These are phyloP conservation scores for Agrochola lota DNA, from an alignment of 2,888 invertebrate species.

Conservation along the genomic window DNA sequence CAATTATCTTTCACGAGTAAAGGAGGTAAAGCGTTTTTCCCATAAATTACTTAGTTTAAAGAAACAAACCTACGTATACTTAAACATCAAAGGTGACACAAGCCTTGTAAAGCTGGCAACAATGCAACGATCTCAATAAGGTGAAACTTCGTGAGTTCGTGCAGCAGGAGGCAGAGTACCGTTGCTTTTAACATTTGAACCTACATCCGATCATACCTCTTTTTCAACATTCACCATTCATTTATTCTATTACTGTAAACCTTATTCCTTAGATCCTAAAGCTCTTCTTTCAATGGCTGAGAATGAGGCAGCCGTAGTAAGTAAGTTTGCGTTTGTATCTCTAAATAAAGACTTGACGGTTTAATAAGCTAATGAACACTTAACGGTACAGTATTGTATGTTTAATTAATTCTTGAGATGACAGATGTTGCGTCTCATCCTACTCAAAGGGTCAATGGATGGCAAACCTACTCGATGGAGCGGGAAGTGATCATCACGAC, in stretches of 20 bases:
- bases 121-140: constrained; percentile 61
- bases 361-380: constrained; percentile 70
- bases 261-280: constrained; percentile 26
- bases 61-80: constrained; percentile 8
- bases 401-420: constrained; percentile 71
- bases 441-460: constrained; percentile 53
- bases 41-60: constrained; percentile 5
- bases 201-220: constrained; percentile 67
- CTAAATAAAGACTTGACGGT: constrained; percentile 63
- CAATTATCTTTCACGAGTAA: constrained; percentile 13
- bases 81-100: constrained; percentile 44
- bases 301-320: constrained; percentile 26
- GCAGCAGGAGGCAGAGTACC: constrained; percentile 71
- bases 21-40: constrained; percentile 1
- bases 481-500: constrained; percentile 18
- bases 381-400: constrained; percentile 70
- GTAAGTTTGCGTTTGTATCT: constrained; percentile 33
- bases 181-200: constrained; percentile 70
- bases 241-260: constrained; percentile 2
- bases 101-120: constrained; percentile 54
- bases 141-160: constrained; percentile 66
- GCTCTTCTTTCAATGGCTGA: constrained; percentile 30
- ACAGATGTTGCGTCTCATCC: constrained; percentile 61
- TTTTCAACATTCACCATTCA: constrained; percentile 44
- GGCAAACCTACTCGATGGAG: constrained; percentile 19